Conservation (phyloP, 2,113 vertebrate species). For the Eurystomus gularis region DNA sequence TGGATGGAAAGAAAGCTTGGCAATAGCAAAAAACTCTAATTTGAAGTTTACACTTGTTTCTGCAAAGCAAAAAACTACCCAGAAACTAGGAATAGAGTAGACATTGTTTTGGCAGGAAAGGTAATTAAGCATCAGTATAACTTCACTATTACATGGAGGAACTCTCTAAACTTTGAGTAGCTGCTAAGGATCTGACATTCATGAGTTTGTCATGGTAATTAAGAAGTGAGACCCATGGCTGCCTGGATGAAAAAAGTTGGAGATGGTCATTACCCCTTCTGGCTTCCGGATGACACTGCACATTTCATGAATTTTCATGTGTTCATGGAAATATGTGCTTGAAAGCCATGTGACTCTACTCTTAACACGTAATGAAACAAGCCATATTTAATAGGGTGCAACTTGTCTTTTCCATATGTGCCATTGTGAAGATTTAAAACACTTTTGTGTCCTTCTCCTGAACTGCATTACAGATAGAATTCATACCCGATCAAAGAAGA, state of each 20-base stretch:
- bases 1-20: not conserved
- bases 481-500: not conserved
- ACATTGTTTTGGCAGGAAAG: not conserved
- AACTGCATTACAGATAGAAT: not conserved
- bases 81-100: not conserved
- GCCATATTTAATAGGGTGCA: not conserved
- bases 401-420: not conserved
- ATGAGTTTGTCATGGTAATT: not conserved
- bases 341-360: not conserved
- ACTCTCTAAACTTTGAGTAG: not conserved
- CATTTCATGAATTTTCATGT: not conserved
- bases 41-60: not conserved
- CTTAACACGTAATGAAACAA: not conserved
- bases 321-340: not conserved
- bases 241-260: not conserved
- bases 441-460: not conserved
- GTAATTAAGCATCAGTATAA: not conserved
- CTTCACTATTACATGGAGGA: not conserved
- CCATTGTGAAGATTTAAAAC: not conserved
- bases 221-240: rapidly evolving
- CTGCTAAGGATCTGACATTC: not conserved
- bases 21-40: not conserved
- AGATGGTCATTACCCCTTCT: not conserved
- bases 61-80: not conserved
- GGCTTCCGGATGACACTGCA: not conserved